phyloP scores from a whole-genome alignment of 2,113 vertebrate species.

The rabbit (Oryctolagus cuniculus) region mOryCun1.1 NC_091432.1:142006501-142007000 shows the following conservation, averaged over 20 bases:
- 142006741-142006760: slow-evolving; percentile 72
- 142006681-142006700: slow-evolving; percentile 77
- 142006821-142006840: slow-evolving; percentile 80
- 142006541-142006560: no score
- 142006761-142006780: slow-evolving; percentile 79
- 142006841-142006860: slow-evolving; percentile 75
- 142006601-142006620: not conserved
- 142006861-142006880: slow-evolving; percentile 50
- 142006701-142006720: slow-evolving; percentile 79
- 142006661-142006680: slow-evolving; percentile 72
- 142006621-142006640: not conserved
- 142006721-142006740: not conserved
- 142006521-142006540: no score
- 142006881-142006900: not conserved
- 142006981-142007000: slow-evolving; percentile 48
- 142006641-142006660: slow-evolving; percentile 47
- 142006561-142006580: not conserved
- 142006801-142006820: slow-evolving; percentile 72
- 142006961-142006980: not conserved
- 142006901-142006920: not conserved
- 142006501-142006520: not conserved
- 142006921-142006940: not conserved
- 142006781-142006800: slow-evolving; percentile 80
- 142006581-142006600: not conserved
- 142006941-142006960: not conserved